Evolutionary conservation across 1,140 invertebrate genomes (phyloP).

Genomic region (Drosophila guanche): DNA sequence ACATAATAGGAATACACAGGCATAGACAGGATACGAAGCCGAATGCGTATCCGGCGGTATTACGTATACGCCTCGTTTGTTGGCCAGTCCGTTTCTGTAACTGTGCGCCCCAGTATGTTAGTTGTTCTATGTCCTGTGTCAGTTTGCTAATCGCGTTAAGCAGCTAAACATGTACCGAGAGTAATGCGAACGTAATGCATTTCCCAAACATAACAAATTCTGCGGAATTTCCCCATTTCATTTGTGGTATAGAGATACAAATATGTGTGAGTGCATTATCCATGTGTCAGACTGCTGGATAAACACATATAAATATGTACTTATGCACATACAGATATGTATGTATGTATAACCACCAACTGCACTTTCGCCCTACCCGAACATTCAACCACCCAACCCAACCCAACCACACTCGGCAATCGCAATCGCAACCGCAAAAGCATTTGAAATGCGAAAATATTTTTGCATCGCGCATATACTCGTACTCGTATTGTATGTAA

Average conservation of each 20-base stretch:
- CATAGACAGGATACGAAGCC: background rate
- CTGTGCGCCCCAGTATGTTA: slow-evolving; percentile 2
- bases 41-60: background rate
- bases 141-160: slow-evolving; percentile 12
- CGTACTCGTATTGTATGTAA: slow-evolving; percentile 5
- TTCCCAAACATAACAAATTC: background rate
- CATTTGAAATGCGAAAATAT: slow-evolving; percentile 46
- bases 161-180: slow-evolving; percentile 19
- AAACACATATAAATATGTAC: background rate
- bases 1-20: background rate
- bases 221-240: background rate
- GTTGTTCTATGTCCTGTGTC: slow-evolving; percentile 6
- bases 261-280: background rate
- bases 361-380: background rate
- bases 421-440: slow-evolving; percentile 22
- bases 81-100: background rate
- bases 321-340: slow-evolving; percentile 6
- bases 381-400: background rate
- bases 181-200: slow-evolving; percentile 3
- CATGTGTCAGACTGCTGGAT: too few species aligned
- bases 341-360: slow-evolving; percentile 11
- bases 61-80: slow-evolving; percentile 44
- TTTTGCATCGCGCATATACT: slow-evolving; percentile 43
- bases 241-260: background rate
- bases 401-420: slow-evolving; percentile 18